phyloP scores from a whole-genome alignment of 2,113 vertebrate genomes.

The Macaca mulatta region DNA sequence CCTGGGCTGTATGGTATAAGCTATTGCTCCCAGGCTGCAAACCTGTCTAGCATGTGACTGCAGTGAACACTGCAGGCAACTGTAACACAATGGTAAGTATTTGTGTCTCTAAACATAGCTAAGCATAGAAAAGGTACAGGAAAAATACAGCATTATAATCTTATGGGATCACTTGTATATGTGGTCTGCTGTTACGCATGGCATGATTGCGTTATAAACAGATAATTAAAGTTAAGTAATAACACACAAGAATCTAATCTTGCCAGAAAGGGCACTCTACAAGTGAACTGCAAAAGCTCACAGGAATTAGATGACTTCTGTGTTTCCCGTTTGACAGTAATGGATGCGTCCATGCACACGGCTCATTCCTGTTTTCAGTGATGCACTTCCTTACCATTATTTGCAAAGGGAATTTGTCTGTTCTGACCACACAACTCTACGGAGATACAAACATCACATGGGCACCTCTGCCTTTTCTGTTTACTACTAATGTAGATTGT shows the following conservation, averaged over 20 bases:
- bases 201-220: neutral
- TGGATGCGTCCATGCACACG: neutral
- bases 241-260: neutral
- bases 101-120: neutral
- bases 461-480: neutral
- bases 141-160: neutral
- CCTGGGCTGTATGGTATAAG: neutral
- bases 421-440: neutral
- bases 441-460: neutral
- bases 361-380: neutral
- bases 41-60: neutral
- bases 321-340: neutral
- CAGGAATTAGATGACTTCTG: neutral
- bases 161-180: neutral
- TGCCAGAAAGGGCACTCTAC: constrained; percentile 34
- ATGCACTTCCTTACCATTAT: neutral
- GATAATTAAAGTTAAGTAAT: constrained; percentile 52
- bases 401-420: neutral
- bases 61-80: neutral
- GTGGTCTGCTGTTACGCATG: neutral
- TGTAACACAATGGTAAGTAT: neutral
- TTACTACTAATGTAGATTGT: neutral
- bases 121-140: neutral
- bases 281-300: neutral
- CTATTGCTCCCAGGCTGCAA: neutral